phyloP scores from a whole-genome alignment of 64 coral and sea anemone genomes.

The Trachythela sp. region DNA sequence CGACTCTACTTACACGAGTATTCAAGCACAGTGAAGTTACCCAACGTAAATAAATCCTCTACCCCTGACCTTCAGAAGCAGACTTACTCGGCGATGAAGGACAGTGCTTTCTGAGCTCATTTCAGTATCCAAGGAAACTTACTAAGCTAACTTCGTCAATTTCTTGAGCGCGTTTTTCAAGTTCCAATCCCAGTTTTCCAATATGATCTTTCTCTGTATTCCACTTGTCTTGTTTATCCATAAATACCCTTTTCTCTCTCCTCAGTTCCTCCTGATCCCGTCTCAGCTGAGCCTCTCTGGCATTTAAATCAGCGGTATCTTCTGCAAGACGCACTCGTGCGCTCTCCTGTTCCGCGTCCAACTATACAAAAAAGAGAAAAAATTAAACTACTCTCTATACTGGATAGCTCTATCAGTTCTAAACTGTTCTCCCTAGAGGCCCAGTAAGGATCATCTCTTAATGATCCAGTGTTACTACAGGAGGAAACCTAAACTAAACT shows the following conservation, averaged over 20 bases:
- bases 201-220: constrained; percentile 82
- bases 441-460: too few relatives aligned
- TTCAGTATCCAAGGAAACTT: not conserved
- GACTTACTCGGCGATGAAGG: too few relatives aligned
- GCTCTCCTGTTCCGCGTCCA: constrained; percentile 70
- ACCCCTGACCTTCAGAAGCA: too few relatives aligned
- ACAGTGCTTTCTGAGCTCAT: too few relatives aligned
- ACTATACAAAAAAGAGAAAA: constrained; percentile 34
- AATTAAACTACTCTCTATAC: not conserved
- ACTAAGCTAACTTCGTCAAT: constrained; percentile 78
- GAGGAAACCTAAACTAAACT: too few relatives aligned
- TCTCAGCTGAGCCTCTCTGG: constrained; percentile 64
- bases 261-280: constrained; percentile 71
- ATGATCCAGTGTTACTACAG: too few relatives aligned
- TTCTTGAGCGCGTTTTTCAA: constrained; percentile 73
- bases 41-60: too few relatives aligned
- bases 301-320: constrained; percentile 58
- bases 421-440: too few relatives aligned
- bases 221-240: constrained; percentile 35
- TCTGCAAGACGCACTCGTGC: constrained; percentile 65
- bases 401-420: too few relatives aligned
- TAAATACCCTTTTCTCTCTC: constrained; percentile 64
- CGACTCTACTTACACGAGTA: too few relatives aligned
- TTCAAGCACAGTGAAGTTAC: too few relatives aligned
- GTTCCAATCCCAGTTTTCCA: constrained; percentile 79